Evolutionary conservation across 2,113 vertebrate species (phyloP).

Genomic region (Oreochromis tanganicae): DNA sequence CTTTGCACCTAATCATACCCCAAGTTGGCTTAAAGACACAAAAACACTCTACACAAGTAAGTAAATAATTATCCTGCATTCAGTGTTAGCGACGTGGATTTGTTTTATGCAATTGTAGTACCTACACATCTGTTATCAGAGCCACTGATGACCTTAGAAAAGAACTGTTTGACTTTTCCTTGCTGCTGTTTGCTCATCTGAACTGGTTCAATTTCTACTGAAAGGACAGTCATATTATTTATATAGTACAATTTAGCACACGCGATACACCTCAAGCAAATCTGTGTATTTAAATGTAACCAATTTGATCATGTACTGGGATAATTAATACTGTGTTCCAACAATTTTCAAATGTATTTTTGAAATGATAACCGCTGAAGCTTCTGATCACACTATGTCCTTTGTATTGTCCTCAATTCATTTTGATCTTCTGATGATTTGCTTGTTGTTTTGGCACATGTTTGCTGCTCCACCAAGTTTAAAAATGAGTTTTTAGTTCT

Average conservation of each 20-base stretch:
- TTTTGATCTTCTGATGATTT: background rate
- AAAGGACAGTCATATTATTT: background rate
- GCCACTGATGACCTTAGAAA: background rate
- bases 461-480: fast-evolving
- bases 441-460: background rate
- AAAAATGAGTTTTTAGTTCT: background rate
- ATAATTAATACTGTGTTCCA: background rate
- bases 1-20: background rate
- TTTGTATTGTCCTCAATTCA: background rate
- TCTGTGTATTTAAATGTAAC: background rate
- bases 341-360: background rate
- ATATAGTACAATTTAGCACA: background rate
- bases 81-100: background rate
- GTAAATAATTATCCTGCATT: background rate
- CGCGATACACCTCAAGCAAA: background rate
- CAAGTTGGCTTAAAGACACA: background rate
- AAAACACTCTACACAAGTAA: background rate
- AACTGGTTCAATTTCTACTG: background rate
- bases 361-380: background rate
- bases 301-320: background rate
- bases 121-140: background rate
- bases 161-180: background rate
- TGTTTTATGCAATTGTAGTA: background rate
- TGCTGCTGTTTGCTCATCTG: background rate
- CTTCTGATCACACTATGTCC: background rate